phyloP scores from a whole-genome alignment of 2,888 invertebrate genomes.

The Leptopilina drosophilae region DNA sequence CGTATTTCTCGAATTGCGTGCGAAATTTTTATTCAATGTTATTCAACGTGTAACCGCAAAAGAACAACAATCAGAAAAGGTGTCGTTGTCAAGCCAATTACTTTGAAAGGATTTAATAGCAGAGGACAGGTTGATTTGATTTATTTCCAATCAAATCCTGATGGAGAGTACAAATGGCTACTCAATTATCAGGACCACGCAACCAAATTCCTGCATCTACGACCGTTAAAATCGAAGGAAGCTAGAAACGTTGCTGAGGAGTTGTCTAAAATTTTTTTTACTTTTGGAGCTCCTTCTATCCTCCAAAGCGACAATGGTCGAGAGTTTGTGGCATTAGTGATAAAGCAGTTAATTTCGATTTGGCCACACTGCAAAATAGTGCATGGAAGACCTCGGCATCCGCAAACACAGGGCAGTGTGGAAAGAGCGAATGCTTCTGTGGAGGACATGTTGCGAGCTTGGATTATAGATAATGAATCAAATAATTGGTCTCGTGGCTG shows the following conservation, averaged over 20 bases:
- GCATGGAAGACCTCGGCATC: too few species aligned
- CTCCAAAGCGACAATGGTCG: slow-evolving; percentile 59
- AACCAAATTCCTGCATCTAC: too few species aligned
- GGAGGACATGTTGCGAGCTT: slow-evolving; percentile 18
- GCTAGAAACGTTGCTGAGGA: slow-evolving; percentile 37
- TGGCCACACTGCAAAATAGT: too few species aligned
- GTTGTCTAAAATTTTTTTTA: slow-evolving; percentile 49
- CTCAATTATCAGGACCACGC: slow-evolving; percentile 66
- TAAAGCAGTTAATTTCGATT: slow-evolving; percentile 51
- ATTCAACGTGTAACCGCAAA: slow-evolving; percentile 47
- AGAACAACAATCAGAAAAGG: slow-evolving; percentile 51
- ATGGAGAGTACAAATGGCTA: slow-evolving; percentile 69
- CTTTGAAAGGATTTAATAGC: slow-evolving; percentile 62
- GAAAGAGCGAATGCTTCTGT: background rate
- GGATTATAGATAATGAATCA: slow-evolving; percentile 55
- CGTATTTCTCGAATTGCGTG: slow-evolving; percentile 44
- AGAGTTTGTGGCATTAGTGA: slow-evolving; percentile 61
- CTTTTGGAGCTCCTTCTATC: slow-evolving; percentile 50
- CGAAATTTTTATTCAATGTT: slow-evolving; percentile 47
- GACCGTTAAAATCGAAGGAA: too few species aligned
- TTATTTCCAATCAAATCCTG: slow-evolving; percentile 64
- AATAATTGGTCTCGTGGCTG: too few species aligned
- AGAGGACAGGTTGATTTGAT: slow-evolving; percentile 68
- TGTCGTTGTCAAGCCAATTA: slow-evolving; percentile 62
- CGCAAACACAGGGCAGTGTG: too few species aligned